Base-by-base conservation (phyloP, 2,888 invertebrate genomes). In the Sarcophaga subvicina region DNA sequence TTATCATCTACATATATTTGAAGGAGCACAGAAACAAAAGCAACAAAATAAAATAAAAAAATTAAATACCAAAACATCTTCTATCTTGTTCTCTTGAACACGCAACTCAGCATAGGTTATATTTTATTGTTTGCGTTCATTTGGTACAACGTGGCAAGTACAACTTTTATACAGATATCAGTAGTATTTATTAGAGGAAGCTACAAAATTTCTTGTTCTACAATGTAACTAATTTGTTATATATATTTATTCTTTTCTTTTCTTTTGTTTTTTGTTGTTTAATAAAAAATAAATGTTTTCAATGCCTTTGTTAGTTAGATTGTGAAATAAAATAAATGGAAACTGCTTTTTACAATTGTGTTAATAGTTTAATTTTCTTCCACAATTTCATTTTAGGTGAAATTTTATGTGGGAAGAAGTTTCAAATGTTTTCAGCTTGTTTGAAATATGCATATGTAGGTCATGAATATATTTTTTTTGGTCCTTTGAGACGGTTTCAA, bases 171-270 rank as follows among this genome's bases (percentile, higher is more conserved):
- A 64, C 20, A 71, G 70, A 72, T 83, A 83, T 83, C 76, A 76
- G 71, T 45, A 22, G 71, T 80, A 71, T 80, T 84, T 84, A 84
- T 84, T 84, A 80, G 76, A 80, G 62, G 84, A 80, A 85, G 84
- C 84, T 85, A 76, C 84, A 85, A 85, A 80, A 77, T 76, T 71
- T 80, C 84, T 76, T 87, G 83, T 84, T 72, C 47, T 76, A 87
- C 84, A 87, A 75, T 84, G 83, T 79, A 66, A 71, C 81, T 78
- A 87, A 87, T 87, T 87, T 87, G 86, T 87, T 83, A 69, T 78
- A 54, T 78, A 72, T 66, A 71, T 67, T 54, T 78, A 4, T 54
- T 17, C 1, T 54, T 14, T 54, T 54, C 4, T 14, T 14, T 54
- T 54, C 0, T 14, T 54, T 14, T 12, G 0, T 54, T 14, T 54